Evolutionary conservation across 2,113 vertebrate genomes (phyloP), one percentile per base, ranked within the genome.

Genomic region (Paracanthobrama guichenoti): DNA sequence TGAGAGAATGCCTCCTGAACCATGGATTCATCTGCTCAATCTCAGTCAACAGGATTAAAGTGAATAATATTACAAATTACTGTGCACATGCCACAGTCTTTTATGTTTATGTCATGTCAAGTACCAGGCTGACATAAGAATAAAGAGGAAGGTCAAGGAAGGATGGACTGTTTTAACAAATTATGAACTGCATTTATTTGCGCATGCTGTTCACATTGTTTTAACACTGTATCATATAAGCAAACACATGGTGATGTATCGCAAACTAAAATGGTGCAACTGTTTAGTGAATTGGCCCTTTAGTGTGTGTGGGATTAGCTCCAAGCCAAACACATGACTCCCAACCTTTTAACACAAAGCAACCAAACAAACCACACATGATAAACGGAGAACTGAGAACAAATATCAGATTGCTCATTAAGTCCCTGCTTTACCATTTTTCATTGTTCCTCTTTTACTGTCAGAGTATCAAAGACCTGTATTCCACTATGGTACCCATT

Each of bases 251-350:
- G 16, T 31, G 46, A 75, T 53, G 31, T 20, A 75, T 10, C 28
- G 9, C 13, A 48, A 55, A 76, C 31, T 60, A 78, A 78, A 59
- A 46, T 24, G 14, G 20, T 44, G 84, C 22, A 24, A 67, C 71
- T 26, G 48, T 75, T 48, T 67, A 74, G 78, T 24, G 22, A 20
- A 76, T 76, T 66, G 26, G 46, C 20, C 59, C 60, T 44, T 71
- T 46, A 46, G 42, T 81, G 91, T 93, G 93, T 92, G 90, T 71
- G 85, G 80, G 81, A 91, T 93, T 89, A 93, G 88, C 87, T 90
- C 83, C 86, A 89, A 92, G 88, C 86, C 83, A 89, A 92, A 91
- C 91, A 91, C 92, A 92, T 91, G 90, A 92, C 92, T 91, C 87
- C 73, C 55, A 75, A 74, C 55, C 79, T 90, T 91, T 91, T 73